Conservation (phyloP, 2,113 vertebrate species). For the Pundamilia nyererei region DNA sequence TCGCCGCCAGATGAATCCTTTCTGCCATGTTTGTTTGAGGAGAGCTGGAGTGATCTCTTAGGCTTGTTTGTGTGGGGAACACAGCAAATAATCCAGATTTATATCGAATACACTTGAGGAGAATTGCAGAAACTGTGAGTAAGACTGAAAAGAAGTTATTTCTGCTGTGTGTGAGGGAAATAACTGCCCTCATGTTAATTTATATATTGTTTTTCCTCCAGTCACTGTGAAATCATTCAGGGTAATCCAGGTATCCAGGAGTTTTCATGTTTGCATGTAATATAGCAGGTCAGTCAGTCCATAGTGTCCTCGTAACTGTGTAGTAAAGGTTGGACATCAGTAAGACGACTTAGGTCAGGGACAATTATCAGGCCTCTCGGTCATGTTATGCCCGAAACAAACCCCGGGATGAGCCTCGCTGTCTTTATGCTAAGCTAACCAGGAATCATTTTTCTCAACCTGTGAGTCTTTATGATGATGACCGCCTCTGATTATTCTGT, state of each 20-base stretch:
- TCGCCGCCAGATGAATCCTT: not conserved
- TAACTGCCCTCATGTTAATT: not conserved
- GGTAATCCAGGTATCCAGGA: not conserved
- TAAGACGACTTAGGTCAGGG: not conserved
- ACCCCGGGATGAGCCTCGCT: not conserved
- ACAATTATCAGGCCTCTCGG: not conserved
- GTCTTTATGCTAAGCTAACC: not conserved
- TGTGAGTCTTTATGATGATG: not conserved
- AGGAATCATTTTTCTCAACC: not conserved
- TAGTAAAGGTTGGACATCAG: not conserved
- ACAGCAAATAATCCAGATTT: not conserved
- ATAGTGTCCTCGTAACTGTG: not conserved
- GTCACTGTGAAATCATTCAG: not conserved
- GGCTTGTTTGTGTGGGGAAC: not conserved
- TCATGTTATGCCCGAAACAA: not conserved
- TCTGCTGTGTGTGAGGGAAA: not conserved
- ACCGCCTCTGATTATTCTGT: not conserved
- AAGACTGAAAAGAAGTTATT: not conserved
- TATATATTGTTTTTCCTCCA: not conserved
- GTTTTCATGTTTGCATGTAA: not conserved
- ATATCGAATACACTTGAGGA: not conserved
- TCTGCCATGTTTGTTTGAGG: slow-evolving; percentile 11
- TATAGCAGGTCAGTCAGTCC: not conserved
- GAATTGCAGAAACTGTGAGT: not conserved
- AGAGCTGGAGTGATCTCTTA: not conserved